phyloP scores from a whole-genome alignment of 2,113 vertebrate genomes.

The Corythornis cristatus region DNA sequence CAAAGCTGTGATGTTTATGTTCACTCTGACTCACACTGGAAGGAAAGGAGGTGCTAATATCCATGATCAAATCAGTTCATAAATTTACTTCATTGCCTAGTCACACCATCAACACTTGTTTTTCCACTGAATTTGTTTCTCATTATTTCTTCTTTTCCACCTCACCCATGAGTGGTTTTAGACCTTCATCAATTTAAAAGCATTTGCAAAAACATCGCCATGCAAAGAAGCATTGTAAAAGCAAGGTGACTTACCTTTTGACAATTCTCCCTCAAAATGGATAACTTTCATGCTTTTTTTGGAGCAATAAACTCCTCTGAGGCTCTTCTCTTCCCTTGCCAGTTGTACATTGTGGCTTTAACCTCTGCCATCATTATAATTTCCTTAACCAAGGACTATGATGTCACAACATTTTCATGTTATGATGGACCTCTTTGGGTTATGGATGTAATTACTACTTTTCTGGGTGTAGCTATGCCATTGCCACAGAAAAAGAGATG shows the following conservation, averaged over 20 bases:
- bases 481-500: conserved; percentile 7
- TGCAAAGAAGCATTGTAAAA: neutral
- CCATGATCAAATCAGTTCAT: conserved; percentile 68
- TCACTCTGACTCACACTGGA: conserved; percentile 54
- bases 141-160: conserved; percentile 49
- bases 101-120: conserved; percentile 61
- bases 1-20: conserved; percentile 34
- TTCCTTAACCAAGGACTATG: conserved; percentile 53
- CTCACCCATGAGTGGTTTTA: neutral
- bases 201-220: neutral
- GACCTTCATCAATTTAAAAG: neutral
- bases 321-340: neutral
- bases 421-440: conserved; percentile 40
- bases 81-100: conserved; percentile 65
- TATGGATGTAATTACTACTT: conserved; percentile 38
- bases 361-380: conserved; percentile 52
- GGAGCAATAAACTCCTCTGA: neutral
- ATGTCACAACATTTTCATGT: conserved; percentile 61
- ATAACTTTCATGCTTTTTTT: neutral
- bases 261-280: neutral
- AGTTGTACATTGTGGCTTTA: conserved; percentile 45
- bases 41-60: conserved; percentile 68
- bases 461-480: neutral
- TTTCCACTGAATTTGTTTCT: conserved; percentile 68
- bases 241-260: conserved; percentile 8